Base-by-base conservation (phyloP, 2,888 invertebrate species). In the Chrysolina americana region DNA sequence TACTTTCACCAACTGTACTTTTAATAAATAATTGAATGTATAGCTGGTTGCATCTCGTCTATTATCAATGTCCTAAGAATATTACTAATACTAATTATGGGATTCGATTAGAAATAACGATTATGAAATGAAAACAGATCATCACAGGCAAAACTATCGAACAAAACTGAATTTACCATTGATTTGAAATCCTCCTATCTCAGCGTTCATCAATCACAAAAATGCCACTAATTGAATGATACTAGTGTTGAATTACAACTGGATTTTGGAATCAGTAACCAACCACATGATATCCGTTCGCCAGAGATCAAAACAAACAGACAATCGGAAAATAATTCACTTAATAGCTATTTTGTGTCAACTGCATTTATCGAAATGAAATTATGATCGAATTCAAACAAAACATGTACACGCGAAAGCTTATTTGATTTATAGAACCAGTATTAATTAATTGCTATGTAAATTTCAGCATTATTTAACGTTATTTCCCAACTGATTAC, bases 401-500 rank as follows among this genome's bases (percentile, higher is more conserved):
- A 65, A 47, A 47, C 65, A 28, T 53, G 56, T 41, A 65, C 64
- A 65, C 65, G 48, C 36, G 53, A 68, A 41, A 15, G 53, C 68
- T 53, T 53, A 47, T 36, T 71, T 65, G 66, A 77, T 77, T 71
- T 63, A 53, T 56, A 65, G 69, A 75, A 71, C 65, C 64, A 50
- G 56, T 74, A 65, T 70, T 64, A 70, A 72, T 78, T 76, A 73
- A 78, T 76, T 74, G 69, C 68, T 69, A 63, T 74, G 73, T 73
- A 70, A 48, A 78, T 76, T 74, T 76, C 65, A 62, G 65, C 66
- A 72, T 73, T 69, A 71, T 70, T 74, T 53, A 73, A 76, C 70
- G 70, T 74, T 64, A 71, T 78, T 76, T 71, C 75, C 71, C 75
- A 71, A 64, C 48, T 75, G 75, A 76, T 76, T 72, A 74, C 28